Evolutionary conservation across 2,888 invertebrate genomes (phyloP), one percentile per base, ranked within the genome.

Genomic region (Drosophila aldrichi): DNA sequence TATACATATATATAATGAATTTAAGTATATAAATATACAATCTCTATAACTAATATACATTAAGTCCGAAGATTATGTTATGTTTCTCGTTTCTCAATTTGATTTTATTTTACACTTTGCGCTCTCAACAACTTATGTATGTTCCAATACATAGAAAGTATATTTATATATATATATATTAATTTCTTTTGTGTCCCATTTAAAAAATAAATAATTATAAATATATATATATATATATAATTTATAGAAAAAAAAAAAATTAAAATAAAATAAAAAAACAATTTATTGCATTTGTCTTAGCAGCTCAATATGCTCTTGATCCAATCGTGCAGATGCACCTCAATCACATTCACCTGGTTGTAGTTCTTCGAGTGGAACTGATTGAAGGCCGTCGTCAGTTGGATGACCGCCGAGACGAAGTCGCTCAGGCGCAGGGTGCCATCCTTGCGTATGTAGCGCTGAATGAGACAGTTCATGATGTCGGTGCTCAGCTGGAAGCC

Each of bases 361-460:
- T 96, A 95, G 92, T 97, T 97, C 91, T 96, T 96, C 70, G 95
- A 94, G 92, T 97, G 96, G 65, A 90, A 91, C 49, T 95, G 94
- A 97, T 97, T 96, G 92, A 98, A 98, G 20, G 97, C 97, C 58
- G 97, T 96, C 79, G 97, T 97, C 70, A 98, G 94, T 91, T 97
- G 97, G 86, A 98, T 94, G 84, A 98, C 96, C 48, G 97, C 96
- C 1, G 97, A 97, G 3, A 98, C 97, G 91, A 98, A 98, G 92
- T 98, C 98, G 12, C 98, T 98, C 90, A 98, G 97, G 80, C 98
- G 94, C 49, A 98, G 94, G 63, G 97, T 98, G 43, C 98, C 98
- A 91, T 98, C 98, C 92, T 98, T 98, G 77, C 98, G 94, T 96
- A 98, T 98, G 88, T 97, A 98, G 73, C 97, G 94, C 74, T 98